A percentile compares a stretch with the other conserved stretches of the same genome.
phyloP scores from a whole-genome alignment of 2,113 vertebrate species.

The Cacatua alba region DNA sequence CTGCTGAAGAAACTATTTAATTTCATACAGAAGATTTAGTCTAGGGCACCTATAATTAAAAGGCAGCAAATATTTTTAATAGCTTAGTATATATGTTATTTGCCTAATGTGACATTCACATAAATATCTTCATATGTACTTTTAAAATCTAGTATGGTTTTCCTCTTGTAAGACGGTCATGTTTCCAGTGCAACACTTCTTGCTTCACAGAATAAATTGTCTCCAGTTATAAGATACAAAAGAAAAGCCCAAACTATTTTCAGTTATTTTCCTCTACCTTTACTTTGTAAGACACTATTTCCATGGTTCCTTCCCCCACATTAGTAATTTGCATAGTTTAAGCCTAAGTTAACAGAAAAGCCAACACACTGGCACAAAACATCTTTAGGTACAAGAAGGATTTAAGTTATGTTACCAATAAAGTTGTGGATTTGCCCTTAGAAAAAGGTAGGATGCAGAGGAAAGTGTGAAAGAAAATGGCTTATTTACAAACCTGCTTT shows the following conservation, averaged over 20 bases:
- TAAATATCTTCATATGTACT: background rate
- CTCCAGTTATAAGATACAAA: background rate
- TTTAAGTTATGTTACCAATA: background rate
- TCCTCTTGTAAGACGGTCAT: background rate
- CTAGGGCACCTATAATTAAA: background rate
- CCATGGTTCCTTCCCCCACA: background rate
- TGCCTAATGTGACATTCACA: background rate
- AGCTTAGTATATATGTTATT: background rate
- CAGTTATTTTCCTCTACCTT: background rate
- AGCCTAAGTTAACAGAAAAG: background rate
- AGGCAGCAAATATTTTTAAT: background rate
- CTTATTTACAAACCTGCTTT: background rate
- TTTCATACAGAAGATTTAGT: background rate
- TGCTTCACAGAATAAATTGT: background rate
- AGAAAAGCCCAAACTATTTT: background rate
- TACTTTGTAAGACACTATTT: background rate
- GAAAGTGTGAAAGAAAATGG: background rate
- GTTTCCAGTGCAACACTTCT: background rate
- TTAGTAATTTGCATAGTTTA: background rate
- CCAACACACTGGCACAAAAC: background rate
- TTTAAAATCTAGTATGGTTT: background rate
- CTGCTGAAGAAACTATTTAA: background rate
- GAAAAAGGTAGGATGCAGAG: background rate
- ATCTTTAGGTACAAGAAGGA: background rate
- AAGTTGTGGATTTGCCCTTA: background rate